Base-by-base conservation (phyloP, 2,888 invertebrate genomes). In the Eupeodes luniger region DNA sequence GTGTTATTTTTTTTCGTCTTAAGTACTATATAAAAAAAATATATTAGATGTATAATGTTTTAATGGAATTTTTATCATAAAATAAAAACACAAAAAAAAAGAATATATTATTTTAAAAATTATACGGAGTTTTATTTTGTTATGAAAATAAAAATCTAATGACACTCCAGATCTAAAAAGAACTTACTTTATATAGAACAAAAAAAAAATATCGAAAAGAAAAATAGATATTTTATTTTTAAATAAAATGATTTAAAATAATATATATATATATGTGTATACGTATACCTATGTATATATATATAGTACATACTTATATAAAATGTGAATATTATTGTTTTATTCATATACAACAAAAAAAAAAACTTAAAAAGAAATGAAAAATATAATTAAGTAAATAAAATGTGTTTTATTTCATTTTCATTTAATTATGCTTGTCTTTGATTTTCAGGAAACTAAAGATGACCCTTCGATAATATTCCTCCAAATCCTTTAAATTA, bases 391-490 rank as follows among this genome's bases (percentile, higher is more conserved):
- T 84, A 84, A 81, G 79, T 69, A 83, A 90, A 79, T 34, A 75
- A 51, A 85, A 83, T 77, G 89, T 59, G 77, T 89, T 85, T 85
- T 85, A 82, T 85, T 89, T 89, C 36, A 49, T 74, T 51, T 67
- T 10, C 19, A 57, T 61, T 75, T 61, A 62, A 9, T n/a, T 76
- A 36, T 69, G 34, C 44, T 76, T 81, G 10, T 85, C 67, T 74
- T 49, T 16, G 70, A 49, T 36, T 88, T 79, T 66, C 85, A 82
- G 70, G 27, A 47, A 27, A 10, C 59, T 9, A 47, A n/a, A 53
- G 11, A 40, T 40, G 4, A 34, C 0, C 27, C 27, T 16, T 14
- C 19, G 9, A 55, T 12, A 14, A 34, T 5, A 44, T 36, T 19
- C 14, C n/a, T n/a, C 6, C 5, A 14, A 49, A 27, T 53, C 69